Conservation (phyloP, 1,140 invertebrate species). For the Muscidifurax raptorellus region DNA sequence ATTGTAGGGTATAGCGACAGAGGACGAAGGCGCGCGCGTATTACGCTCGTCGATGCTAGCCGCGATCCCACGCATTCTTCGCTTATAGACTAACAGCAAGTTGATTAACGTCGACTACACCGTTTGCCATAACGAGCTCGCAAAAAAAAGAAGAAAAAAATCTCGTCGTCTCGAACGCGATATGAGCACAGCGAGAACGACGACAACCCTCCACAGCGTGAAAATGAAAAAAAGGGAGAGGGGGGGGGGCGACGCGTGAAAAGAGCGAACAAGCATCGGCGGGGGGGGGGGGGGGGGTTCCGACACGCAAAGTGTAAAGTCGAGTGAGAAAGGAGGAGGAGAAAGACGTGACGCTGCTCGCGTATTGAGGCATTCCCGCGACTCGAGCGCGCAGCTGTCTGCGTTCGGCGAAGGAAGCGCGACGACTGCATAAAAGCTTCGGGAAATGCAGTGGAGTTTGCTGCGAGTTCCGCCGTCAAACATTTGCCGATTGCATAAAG, state of each 20-base stretch:
- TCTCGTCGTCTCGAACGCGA: no score
- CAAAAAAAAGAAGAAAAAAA: no score
- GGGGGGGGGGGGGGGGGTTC: no score
- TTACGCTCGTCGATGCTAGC: no score
- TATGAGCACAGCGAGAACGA: no score
- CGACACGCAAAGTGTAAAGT: not conserved
- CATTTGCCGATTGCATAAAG: constrained; percentile 24
- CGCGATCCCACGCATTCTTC: no score
- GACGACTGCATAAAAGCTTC: not conserved
- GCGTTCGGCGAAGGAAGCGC: not conserved
- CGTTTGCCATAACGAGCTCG: no score
- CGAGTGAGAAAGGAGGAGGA: not conserved
- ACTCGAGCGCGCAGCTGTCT: not conserved
- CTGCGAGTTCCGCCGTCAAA: not conserved
- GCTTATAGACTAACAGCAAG: no score
- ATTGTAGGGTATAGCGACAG: no score
- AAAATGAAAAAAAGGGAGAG: not conserved
- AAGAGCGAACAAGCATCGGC: not conserved
- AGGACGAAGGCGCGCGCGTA: no score
- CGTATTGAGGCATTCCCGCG: no score
- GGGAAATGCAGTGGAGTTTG: not conserved
- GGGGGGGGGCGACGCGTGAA: not conserved
- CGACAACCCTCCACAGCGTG: not conserved
- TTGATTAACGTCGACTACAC: no score
- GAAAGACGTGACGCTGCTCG: not conserved